These are phyloP conservation scores for Sceliomorpha sp. DNA, from an alignment of 2,888 invertebrate genomes.

Conservation along the genomic window DNA sequence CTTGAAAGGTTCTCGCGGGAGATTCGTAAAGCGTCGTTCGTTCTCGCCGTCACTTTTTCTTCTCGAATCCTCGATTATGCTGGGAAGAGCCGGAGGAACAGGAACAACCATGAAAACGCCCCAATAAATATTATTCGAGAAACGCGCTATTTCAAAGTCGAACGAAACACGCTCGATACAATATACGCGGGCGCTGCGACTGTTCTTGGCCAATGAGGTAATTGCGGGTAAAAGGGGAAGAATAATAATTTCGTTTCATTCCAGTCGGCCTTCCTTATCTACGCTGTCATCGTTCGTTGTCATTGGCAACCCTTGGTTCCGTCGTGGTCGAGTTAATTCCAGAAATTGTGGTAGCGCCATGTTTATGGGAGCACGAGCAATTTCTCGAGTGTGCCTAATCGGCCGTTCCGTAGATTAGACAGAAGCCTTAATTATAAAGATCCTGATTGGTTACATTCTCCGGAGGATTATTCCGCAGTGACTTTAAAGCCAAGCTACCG, in stretches of 20 bases:
- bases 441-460: constrained; percentile 75
- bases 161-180: too few species aligned
- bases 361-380: constrained; percentile 63
- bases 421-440: constrained; percentile 77
- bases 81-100: too few species aligned
- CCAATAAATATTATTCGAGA: too few species aligned
- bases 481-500: constrained; percentile 13
- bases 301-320: constrained; percentile 33
- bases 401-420: constrained; percentile 74
- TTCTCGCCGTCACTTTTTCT: too few species aligned
- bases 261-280: constrained; percentile 30
- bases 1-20: too few species aligned
- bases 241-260: constrained; percentile 8
- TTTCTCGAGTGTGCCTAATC: constrained; percentile 66
- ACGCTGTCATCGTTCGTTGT: constrained; percentile 32
- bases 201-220: constrained; percentile 1
- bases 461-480: constrained; percentile 60
- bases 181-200: too few species aligned
- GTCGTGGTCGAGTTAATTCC: constrained; percentile 60
- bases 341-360: constrained; percentile 64
- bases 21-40: too few species aligned
- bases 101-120: too few species aligned
- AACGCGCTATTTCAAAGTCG: too few species aligned
- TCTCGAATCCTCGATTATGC: too few species aligned
- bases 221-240: constrained; percentile 5